Evolutionary conservation across 2,797 vertebrate genomes (phyloP).

Genomic region (Tympanoctomys barrerae): DNA sequence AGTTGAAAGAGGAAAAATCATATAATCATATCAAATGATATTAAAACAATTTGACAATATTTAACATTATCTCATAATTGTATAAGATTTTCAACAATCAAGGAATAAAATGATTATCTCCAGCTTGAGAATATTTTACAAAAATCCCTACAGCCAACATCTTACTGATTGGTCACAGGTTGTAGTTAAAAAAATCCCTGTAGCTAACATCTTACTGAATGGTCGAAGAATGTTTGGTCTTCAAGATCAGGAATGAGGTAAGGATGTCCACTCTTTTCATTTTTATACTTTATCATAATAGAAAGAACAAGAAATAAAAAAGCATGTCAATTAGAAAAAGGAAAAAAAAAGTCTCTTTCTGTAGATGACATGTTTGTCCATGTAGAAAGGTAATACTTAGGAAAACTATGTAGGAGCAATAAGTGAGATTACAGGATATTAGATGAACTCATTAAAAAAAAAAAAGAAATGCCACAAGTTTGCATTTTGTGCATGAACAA

Average conservation of each 20-base stretch:
- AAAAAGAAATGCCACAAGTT: background rate
- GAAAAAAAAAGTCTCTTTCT: slow-evolving; percentile 1
- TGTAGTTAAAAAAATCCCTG: background rate
- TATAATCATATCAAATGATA: background rate
- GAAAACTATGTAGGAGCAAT: background rate
- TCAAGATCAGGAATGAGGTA: background rate
- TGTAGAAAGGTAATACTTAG: background rate
- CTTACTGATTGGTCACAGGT: background rate
- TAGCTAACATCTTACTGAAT: background rate
- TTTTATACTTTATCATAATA: background rate
- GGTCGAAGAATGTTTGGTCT: background rate
- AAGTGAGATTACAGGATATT: background rate
- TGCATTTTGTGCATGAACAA: background rate
- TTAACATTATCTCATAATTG: background rate
- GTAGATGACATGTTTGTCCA: background rate
- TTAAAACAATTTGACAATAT: background rate
- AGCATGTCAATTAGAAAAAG: background rate
- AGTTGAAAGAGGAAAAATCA: slow-evolving; percentile 23
- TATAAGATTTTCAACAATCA: background rate
- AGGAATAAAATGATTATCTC: background rate
- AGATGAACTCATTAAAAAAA: background rate
- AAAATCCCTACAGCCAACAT: background rate
- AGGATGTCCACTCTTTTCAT: background rate
- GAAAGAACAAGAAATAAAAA: slow-evolving; percentile 37
- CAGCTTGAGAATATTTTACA: slow-evolving; percentile 35